Conservation (phyloP, 2,113 vertebrate species). For the Oryzias melastigma region DNA sequence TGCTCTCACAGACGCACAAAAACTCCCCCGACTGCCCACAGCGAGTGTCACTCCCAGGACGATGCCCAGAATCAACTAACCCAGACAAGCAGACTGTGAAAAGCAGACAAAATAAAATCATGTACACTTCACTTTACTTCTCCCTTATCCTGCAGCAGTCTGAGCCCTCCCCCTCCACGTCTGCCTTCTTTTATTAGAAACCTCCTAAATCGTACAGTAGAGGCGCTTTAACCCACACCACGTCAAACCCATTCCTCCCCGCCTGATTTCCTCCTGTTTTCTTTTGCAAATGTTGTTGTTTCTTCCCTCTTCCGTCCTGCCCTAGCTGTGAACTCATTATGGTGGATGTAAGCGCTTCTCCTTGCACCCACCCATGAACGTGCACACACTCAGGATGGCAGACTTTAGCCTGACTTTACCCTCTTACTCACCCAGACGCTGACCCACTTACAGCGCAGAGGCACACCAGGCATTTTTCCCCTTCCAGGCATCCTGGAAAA, state of each 20-base stretch:
- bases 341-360: constrained; percentile 23
- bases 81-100: constrained; percentile 72
- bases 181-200: constrained; percentile 40
- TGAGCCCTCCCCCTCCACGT: constrained; percentile 34
- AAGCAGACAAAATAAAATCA: constrained; percentile 72
- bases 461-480: constrained; percentile 53
- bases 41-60: constrained; percentile 66
- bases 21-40: constrained; percentile 22
- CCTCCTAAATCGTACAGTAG: constrained; percentile 26
- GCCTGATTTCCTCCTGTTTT: constrained; percentile 27
- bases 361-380: constrained; percentile 5
- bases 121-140: constrained; percentile 65
- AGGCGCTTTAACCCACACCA: constrained; percentile 14
- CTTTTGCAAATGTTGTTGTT: constrained; percentile 17
- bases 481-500: constrained; percentile 56
- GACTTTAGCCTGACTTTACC: constrained; percentile 63
- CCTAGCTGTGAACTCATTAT: constrained; percentile 50
- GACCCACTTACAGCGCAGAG: constrained; percentile 66
- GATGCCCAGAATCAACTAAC: constrained; percentile 58
- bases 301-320: constrained; percentile 30
- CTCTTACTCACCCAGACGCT: constrained; percentile 58
- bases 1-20: constrained; percentile 37
- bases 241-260: constrained; percentile 28
- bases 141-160: constrained; percentile 53
- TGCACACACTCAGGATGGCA: constrained; percentile 14